Evolutionary conservation across 2,888 invertebrate genomes (phyloP).

Genomic region (Drosophila formosana): DNA sequence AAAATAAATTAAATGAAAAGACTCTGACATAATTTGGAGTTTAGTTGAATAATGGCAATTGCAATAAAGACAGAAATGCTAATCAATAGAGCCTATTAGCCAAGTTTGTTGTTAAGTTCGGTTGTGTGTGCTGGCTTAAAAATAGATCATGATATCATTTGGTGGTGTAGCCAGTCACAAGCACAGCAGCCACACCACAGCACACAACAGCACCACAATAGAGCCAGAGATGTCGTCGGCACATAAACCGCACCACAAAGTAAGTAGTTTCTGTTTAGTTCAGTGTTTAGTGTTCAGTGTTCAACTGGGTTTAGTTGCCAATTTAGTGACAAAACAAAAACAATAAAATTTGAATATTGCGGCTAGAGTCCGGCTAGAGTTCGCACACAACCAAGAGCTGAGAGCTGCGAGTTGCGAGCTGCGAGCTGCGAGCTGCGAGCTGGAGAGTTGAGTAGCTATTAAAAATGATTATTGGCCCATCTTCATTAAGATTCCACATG

Average conservation of each 20-base stretch:
- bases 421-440: background rate
- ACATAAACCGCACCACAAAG: slow-evolving; percentile 43
- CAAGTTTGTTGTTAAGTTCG: slow-evolving; percentile 9
- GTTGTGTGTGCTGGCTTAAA: slow-evolving; percentile 42
- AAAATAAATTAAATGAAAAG: background rate
- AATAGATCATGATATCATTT: slow-evolving; percentile 74
- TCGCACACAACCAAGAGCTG: slow-evolving; percentile 11
- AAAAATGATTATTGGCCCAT: slow-evolving; percentile 75
- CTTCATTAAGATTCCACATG: slow-evolving; percentile 71
- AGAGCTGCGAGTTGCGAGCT: background rate
- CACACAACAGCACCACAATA: background rate
- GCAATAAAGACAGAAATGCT: slow-evolving; percentile 44
- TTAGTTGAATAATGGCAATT: slow-evolving; percentile 32
- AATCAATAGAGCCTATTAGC: slow-evolving; percentile 52
- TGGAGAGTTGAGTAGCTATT: slow-evolving; percentile 59
- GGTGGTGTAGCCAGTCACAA: slow-evolving; percentile 64
- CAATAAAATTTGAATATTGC: slow-evolving; percentile 71
- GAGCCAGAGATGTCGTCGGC: slow-evolving; percentile 15
- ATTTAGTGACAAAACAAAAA: slow-evolving; percentile 71
- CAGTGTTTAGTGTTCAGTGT: slow-evolving; percentile 46
- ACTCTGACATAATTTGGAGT: background rate
- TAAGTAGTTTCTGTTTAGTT: slow-evolving; percentile 59
- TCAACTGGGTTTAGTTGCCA: slow-evolving; percentile 68
- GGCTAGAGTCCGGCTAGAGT: slow-evolving; percentile 24
- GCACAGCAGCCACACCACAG: slow-evolving; percentile 19